Conservation (phyloP, 2,113 vertebrate species). For the Lepus timidus region DNA sequence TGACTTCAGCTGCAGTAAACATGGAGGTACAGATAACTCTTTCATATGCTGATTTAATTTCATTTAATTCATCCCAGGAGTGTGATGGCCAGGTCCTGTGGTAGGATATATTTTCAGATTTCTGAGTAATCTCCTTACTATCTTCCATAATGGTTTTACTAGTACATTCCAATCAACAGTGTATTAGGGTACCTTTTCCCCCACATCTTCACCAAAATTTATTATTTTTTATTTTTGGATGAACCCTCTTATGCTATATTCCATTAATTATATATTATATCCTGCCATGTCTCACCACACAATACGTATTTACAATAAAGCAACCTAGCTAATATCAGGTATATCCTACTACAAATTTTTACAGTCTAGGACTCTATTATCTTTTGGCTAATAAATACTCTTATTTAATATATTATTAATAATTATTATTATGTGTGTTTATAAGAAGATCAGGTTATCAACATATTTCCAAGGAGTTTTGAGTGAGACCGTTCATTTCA, state of each 20-base stretch:
- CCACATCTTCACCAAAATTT: too few species aligned
- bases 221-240: too few species aligned
- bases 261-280: not conserved
- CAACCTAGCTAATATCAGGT: not conserved
- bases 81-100: too few species aligned
- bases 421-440: not conserved
- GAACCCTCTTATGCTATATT: not conserved
- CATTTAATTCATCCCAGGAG: too few species aligned
- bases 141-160: too few species aligned
- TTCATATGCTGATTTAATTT: too few species aligned
- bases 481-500: not conserved
- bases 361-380: not conserved
- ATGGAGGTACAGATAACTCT: too few species aligned
- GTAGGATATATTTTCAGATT: too few species aligned
- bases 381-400: constrained; percentile 25
- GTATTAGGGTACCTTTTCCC: too few species aligned
- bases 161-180: too few species aligned
- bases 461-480: not conserved
- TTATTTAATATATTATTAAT: not conserved
- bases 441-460: not conserved
- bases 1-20: too few species aligned
- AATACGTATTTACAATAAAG: constrained; percentile 15
- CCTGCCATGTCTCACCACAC: not conserved
- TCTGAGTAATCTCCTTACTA: too few species aligned
- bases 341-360: constrained; percentile 15